phyloP scores from a whole-genome alignment of 2,888 invertebrate species.

The Drosophila kuntzei region DNA sequence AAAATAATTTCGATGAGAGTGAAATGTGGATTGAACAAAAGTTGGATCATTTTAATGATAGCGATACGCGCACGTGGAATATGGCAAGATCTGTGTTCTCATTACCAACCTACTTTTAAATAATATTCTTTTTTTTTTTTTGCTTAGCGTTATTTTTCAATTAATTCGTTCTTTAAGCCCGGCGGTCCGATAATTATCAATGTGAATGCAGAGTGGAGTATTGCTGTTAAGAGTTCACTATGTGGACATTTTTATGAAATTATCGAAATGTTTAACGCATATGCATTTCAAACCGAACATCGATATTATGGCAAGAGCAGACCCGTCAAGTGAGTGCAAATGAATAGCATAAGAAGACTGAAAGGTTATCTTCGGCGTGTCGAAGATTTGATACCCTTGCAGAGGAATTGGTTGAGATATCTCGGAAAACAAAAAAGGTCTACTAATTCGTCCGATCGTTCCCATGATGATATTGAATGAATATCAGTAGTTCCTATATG shows the following conservation, averaged over 20 bases:
- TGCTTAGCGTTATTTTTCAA: conserved; percentile 26
- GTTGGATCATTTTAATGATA: conserved; percentile 51
- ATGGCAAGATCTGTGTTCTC: conserved; percentile 28
- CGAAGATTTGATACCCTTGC: no score
- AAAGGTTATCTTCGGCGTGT: no score
- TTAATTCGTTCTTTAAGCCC: conserved; percentile 27
- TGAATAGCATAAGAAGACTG: neutral
- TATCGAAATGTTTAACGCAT: conserved; percentile 84
- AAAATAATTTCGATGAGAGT: conserved; percentile 12
- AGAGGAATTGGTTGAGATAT: no score
- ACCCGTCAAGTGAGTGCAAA: conserved; percentile 76
- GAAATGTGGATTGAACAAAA: conserved; percentile 49
- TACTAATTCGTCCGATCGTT: no score
- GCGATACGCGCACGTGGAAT: conserved; percentile 49
- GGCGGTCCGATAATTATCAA: conserved; percentile 43
- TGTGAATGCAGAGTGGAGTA: conserved; percentile 43
- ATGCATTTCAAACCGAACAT: conserved; percentile 91
- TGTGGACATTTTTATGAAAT: conserved; percentile 28
- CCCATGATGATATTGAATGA: no score
- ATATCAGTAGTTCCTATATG: no score
- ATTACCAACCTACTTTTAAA: neutral
- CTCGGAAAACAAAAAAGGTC: no score
- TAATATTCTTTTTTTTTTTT: neutral
- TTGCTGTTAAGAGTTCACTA: conserved; percentile 10
- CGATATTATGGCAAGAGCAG: conserved; percentile 91